A percentile compares a stretch with the other conserved stretches of the same genome.
Conservation (phyloP, 2,113 vertebrate genomes). For the Malurus alboscapulatus region DNA sequence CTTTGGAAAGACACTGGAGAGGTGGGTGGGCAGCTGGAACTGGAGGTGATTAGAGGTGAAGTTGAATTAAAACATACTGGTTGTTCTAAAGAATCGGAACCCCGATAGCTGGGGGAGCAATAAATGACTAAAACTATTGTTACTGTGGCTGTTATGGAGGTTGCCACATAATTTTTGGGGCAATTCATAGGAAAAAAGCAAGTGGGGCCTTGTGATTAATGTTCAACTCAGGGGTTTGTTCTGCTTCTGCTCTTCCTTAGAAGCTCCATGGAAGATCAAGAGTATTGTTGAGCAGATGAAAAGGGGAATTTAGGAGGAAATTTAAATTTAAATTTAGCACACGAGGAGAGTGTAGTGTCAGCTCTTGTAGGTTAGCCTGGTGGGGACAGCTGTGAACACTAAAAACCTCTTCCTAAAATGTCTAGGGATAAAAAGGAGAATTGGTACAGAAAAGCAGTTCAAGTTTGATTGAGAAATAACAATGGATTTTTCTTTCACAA, state of each 20-base stretch:
- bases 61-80: background rate
- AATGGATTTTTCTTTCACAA: background rate
- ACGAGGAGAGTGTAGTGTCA: background rate
- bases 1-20: background rate
- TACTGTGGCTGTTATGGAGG: background rate
- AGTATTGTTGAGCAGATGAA: background rate
- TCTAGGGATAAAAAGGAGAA: background rate
- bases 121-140: background rate
- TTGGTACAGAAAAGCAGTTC: background rate
- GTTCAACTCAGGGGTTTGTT: background rate
- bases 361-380: background rate
- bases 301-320: background rate
- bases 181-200: background rate
- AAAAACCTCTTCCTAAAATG: background rate
- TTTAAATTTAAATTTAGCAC: background rate
- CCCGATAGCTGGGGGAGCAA: background rate
- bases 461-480: background rate
- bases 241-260: background rate
- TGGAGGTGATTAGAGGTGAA: background rate
- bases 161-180: background rate
- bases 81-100: background rate
- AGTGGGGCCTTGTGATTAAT: background rate
- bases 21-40: background rate
- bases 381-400: rapidly evolving
- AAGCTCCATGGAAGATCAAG: background rate